phyloP scores from a whole-genome alignment of 2,888 invertebrate species.

The Drosophila siamana region DNA sequence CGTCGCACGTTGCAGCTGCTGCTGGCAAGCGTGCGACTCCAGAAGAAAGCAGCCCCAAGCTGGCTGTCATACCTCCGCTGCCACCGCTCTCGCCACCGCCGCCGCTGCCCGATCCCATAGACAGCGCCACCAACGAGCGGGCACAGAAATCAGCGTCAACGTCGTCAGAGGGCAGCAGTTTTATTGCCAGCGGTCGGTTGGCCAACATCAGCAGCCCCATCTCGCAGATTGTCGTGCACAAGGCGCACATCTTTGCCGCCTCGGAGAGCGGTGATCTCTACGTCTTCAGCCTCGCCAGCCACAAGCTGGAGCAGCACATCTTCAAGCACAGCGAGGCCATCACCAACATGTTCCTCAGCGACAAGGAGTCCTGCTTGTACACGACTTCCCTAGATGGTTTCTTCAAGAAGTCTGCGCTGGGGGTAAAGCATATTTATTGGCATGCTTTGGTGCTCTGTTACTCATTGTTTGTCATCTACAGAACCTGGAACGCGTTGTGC shows the following conservation, averaged over 20 bases:
- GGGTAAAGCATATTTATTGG: conserved; percentile 63
- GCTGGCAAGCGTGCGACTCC: not conserved
- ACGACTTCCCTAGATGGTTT: conserved; percentile 84
- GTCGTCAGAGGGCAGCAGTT: conserved; percentile 26
- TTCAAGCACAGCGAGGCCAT: conserved; percentile 84
- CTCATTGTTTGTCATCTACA: conserved; percentile 34
- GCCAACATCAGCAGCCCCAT: conserved; percentile 76
- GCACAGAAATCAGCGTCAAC: conserved; percentile 23
- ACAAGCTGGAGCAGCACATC: conserved; percentile 78
- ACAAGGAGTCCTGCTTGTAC: conserved; percentile 73
- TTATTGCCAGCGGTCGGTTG: conserved; percentile 70
- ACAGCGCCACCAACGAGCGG: conserved; percentile 44
- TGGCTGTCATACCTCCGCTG: conserved; percentile 61
- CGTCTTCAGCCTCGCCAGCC: conserved; percentile 78
- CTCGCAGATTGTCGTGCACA: conserved; percentile 80
- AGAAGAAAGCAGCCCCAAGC: not conserved
- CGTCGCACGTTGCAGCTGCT: not conserved
- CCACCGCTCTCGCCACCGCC: conserved; percentile 68
- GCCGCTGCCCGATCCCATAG: conserved; percentile 26
- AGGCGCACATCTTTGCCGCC: conserved; percentile 81
- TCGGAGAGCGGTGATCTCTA: conserved; percentile 84
- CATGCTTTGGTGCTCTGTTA: not conserved
- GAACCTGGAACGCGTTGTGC: conserved; percentile 82
- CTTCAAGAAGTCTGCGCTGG: conserved; percentile 82
- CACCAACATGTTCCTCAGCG: conserved; percentile 80